A percentile compares a stretch with the other conserved stretches of the same genome.
Conservation (phyloP, 1,140 invertebrate species). For the Danaus plexippus region DNA sequence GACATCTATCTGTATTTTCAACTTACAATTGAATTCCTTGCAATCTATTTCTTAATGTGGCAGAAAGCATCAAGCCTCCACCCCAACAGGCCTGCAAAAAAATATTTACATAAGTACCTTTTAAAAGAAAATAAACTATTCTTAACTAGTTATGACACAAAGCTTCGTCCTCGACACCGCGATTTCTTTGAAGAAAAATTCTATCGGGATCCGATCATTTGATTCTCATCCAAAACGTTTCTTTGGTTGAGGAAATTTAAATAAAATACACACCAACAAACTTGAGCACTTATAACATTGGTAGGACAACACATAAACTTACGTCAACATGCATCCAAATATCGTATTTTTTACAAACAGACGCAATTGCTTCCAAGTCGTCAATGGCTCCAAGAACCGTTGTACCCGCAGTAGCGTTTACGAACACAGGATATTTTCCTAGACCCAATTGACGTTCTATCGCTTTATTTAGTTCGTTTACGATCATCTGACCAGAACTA, state of each 20-base stretch:
- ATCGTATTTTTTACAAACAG: conserved; percentile 74
- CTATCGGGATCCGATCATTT: too few relatives aligned
- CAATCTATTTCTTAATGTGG: conserved; percentile 75
- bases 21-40: conserved; percentile 80
- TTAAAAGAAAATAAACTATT: too few relatives aligned
- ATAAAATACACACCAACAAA: too few relatives aligned
- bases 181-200: too few relatives aligned
- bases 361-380: conserved; percentile 81
- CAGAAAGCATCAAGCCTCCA: conserved; percentile 81
- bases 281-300: too few relatives aligned
- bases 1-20: not conserved
- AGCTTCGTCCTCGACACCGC: too few relatives aligned
- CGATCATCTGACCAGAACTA: conserved; percentile 76
- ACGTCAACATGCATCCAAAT: conserved; percentile 93
- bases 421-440: conserved; percentile 76
- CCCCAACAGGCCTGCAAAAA: conserved; percentile 84
- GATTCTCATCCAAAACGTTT: too few relatives aligned
- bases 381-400: conserved; percentile 90
- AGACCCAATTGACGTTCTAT: conserved; percentile 64
- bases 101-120: not conserved
- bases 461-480: conserved; percentile 71
- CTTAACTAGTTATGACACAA: too few relatives aligned
- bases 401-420: conserved; percentile 83
- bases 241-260: too few relatives aligned
- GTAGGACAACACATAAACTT: conserved; percentile 40